Conservation (phyloP, 2,888 invertebrate species). For the Xylota segnis region DNA sequence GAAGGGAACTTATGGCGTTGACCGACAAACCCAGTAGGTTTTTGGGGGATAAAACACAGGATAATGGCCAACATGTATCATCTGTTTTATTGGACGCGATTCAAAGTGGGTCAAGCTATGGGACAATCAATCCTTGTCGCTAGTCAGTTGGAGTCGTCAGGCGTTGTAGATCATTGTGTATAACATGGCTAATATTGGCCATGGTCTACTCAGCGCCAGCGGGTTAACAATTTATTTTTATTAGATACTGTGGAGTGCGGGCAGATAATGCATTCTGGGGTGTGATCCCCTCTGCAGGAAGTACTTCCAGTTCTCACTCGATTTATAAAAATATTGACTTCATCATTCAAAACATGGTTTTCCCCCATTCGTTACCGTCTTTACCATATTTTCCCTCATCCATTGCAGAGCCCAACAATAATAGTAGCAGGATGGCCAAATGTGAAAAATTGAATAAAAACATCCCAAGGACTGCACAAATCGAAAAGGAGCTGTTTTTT, state of each 20-base stretch:
- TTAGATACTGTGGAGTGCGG: too few relatives aligned
- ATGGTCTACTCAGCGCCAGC: too few relatives aligned
- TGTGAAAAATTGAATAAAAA: neutral
- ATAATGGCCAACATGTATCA: conserved; percentile 4
- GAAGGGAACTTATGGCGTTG: conserved; percentile 26
- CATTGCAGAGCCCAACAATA: neutral
- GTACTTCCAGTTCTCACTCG: too few relatives aligned
- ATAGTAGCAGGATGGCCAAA: neutral
- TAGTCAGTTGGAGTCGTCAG: too few relatives aligned
- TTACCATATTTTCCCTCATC: too few relatives aligned
- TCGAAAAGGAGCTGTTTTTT: neutral
- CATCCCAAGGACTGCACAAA: neutral
- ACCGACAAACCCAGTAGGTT: conserved; percentile 8
- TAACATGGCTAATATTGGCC: too few relatives aligned
- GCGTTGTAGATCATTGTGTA: too few relatives aligned
- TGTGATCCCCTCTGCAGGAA: too few relatives aligned
- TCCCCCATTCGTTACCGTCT: neutral
- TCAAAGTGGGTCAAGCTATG: conserved; percentile 14
- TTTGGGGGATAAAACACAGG: neutral
- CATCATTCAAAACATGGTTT: neutral
- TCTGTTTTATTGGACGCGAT: conserved; percentile 33
- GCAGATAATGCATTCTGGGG: too few relatives aligned
- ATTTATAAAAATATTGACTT: too few relatives aligned
- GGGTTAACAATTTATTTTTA: too few relatives aligned
- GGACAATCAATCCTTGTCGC: neutral